Base-by-base conservation (phyloP, 2,888 invertebrate species). In the Drosophila maculinotata region DNA sequence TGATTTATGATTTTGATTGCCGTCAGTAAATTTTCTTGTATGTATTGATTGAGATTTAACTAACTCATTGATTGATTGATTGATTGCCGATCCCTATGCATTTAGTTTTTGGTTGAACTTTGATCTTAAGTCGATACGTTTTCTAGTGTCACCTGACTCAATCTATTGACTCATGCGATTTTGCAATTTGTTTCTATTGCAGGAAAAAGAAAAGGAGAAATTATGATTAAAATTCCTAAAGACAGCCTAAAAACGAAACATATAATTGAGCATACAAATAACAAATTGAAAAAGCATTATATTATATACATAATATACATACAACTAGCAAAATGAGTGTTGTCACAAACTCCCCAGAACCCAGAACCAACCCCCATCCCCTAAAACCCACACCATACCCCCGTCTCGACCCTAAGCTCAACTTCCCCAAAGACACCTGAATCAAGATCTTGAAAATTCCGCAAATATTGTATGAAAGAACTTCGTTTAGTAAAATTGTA, bases 191-290 rank as follows among this genome's bases (percentile, higher is more conserved):
- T 76, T 89, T 89, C 85, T 81, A 89, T 90, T 90, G 78, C 90
- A 90, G 90, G 90, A 90, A 90, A 90, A 90, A 90, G 90, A 90
- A 90, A 85, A 90, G 90, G 90, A 89, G 90, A 89, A 89, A 88
- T 89, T 90, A 90, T 89, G 90, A 90, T 88, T 90, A 90, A 88
- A 86, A 86, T 82, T 83, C 74, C 79, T 79, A 76, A 74, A 62
- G 66, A 76, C 67, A 76, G 70, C 69, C 56, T 68, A 62, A 65
- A 62, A 57, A 56, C 51, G 69, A 72, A 69, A 64, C 47, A 67
- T 20, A 20, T 53, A 65, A 56, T 62, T 67, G 58, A 73, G 36
- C 49, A 54, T 47, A 39, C 36, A 53, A 41, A 52, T n/a, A 51
- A 20, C 23, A 58, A 17, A 54, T 62, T 15, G 36, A 51, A 59